Percentiles rank a stretch among this genome's conserved stretches.
These are phyloP conservation scores for Luffia ferchaultella DNA, from an alignment of 2,888 invertebrate genomes.

Conservation along the genomic window DNA sequence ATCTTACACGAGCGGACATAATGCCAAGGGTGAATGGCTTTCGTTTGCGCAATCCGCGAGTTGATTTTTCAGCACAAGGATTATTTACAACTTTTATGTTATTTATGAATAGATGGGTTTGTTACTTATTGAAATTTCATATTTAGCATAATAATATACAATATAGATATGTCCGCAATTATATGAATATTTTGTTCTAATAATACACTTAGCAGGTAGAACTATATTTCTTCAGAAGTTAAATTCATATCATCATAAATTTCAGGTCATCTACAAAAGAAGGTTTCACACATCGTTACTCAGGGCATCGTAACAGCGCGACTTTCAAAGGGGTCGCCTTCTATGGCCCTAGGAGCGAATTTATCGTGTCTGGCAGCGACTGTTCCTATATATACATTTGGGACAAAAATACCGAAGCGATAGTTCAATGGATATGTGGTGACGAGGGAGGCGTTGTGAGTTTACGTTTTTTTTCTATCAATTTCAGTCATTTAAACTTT, in stretches of 20 bases:
- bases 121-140: no score
- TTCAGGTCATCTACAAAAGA: conserved; percentile 20
- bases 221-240: background rate
- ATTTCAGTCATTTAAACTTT: no score
- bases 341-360: conserved; percentile 92
- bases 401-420: conserved; percentile 87
- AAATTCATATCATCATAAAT: background rate
- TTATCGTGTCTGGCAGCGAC: conserved; percentile 92
- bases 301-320: conserved; percentile 72
- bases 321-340: conserved; percentile 93
- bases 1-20: no score
- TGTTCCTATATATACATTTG: conserved; percentile 89
- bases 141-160: no score
- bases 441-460: conserved; percentile 86
- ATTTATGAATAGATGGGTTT: no score
- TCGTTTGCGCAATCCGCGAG: no score
- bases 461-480: conserved; percentile 20
- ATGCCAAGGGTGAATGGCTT: no score
- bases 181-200: conserved; percentile 18
- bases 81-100: no score
- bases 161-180: no score
- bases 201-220: no score
- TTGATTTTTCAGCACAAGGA: no score
- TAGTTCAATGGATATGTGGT: conserved; percentile 88
- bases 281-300: conserved; percentile 64